A percentile compares a stretch with the other conserved stretches of the same genome.
phyloP scores from a whole-genome alignment of 2,888 invertebrate species.

The Erebia epiphron region DNA sequence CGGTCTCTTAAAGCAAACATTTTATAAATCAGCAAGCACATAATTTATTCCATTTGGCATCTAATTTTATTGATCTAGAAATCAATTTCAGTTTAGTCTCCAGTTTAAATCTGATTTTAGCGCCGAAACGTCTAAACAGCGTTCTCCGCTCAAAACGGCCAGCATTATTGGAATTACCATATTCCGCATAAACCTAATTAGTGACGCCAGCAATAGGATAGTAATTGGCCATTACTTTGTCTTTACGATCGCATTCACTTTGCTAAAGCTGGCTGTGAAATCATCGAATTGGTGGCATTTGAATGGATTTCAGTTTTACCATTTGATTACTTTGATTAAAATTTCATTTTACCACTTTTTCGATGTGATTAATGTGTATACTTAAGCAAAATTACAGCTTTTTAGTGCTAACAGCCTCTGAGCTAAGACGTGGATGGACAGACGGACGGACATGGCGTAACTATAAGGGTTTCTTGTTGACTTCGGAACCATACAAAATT shows the following conservation, averaged over 20 bases:
- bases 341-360: too few relatives aligned
- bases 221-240: slow-evolving; percentile 43
- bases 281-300: slow-evolving; percentile 34
- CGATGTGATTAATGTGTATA: too few relatives aligned
- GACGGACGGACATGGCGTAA: too few relatives aligned
- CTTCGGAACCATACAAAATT: too few relatives aligned
- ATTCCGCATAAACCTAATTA: slow-evolving; percentile 42
- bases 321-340: neutral
- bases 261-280: slow-evolving; percentile 39
- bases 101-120: slow-evolving; percentile 17
- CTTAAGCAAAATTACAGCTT: too few relatives aligned
- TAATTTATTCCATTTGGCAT: neutral
- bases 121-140: slow-evolving; percentile 18
- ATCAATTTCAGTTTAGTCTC: slow-evolving; percentile 7
- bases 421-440: too few relatives aligned
- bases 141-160: slow-evolving; percentile 25
- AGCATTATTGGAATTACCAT: slow-evolving; percentile 33
- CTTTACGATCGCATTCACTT: slow-evolving; percentile 47
- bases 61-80: neutral
- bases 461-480: too few relatives aligned
- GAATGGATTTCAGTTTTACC: neutral
- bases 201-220: slow-evolving; percentile 39
- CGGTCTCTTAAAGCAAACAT: neutral
- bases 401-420: too few relatives aligned
- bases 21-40: neutral